phyloP scores from a whole-genome alignment of 2,797 vertebrate genomes.

The Sebastes nivosus region DNA sequence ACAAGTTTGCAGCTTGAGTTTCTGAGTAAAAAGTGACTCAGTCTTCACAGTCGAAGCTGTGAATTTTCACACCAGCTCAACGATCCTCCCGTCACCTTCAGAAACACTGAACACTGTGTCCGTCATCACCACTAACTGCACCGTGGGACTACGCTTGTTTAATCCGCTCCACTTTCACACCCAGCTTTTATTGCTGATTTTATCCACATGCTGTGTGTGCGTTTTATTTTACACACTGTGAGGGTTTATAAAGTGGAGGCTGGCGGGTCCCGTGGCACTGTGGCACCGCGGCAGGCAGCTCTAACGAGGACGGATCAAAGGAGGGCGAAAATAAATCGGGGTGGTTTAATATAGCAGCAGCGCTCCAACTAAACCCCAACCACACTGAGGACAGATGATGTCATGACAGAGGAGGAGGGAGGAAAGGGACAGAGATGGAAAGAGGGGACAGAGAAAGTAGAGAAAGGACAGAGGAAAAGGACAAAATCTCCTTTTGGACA shows the following conservation, averaged over 20 bases:
- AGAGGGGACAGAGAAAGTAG: conserved; percentile 2
- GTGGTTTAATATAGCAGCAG: conserved; percentile 74
- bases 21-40: conserved; percentile 16
- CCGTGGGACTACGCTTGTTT: conserved; percentile 30
- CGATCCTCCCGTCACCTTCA: conserved; percentile 25
- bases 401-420: conserved; percentile 52
- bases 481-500: background rate
- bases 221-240: conserved; percentile 69
- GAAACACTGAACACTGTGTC: conserved; percentile 6
- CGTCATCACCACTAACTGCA: conserved; percentile 20
- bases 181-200: conserved; percentile 62
- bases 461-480: background rate
- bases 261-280: conserved; percentile 47
- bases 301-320: conserved; percentile 70
- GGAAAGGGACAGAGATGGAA: conserved; percentile 20
- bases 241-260: conserved; percentile 66
- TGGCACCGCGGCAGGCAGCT: conserved; percentile 50
- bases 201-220: conserved; percentile 46
- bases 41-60: conserved; percentile 49
- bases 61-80: conserved; percentile 63
- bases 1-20: background rate
- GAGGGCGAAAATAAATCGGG: conserved; percentile 64
- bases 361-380: conserved; percentile 63
- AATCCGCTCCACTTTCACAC: conserved; percentile 65
- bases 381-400: conserved; percentile 73